Percentiles rank a stretch among this genome's conserved stretches.
Conservation (phyloP, 2,797 vertebrate species). For the Clarias platycephalus region DNA sequence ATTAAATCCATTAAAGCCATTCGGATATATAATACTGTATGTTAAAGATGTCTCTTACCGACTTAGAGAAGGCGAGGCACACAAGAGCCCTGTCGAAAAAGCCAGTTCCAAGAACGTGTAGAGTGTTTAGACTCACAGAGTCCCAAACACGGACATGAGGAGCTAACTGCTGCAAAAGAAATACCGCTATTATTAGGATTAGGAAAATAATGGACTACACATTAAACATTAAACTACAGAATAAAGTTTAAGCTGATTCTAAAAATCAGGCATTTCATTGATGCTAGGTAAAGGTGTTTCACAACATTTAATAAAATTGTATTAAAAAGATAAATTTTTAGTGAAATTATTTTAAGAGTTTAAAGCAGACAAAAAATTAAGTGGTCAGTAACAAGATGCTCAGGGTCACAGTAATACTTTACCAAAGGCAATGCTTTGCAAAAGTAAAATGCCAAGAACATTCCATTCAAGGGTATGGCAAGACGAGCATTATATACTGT, state of each 20-base stretch:
- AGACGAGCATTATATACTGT: not conserved
- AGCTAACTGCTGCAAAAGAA: conserved; percentile 79
- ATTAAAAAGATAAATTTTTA: not conserved
- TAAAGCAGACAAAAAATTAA: not conserved
- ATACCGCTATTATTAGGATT: too few species aligned
- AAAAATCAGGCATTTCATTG: not conserved
- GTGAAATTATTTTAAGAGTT: not conserved
- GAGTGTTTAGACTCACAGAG: conserved; percentile 92
- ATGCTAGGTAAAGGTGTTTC: not conserved
- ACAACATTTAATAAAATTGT: not conserved
- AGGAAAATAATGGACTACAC: not conserved
- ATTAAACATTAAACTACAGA: not conserved
- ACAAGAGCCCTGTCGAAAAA: conserved; percentile 94
- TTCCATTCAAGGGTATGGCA: not conserved
- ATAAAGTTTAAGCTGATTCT: not conserved
- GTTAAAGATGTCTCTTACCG: conserved; percentile 74
- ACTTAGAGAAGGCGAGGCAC: conserved; percentile 97
- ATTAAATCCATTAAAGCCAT: conserved; percentile 21
- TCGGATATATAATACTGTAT: not conserved
- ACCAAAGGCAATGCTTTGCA: not conserved
- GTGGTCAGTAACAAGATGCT: not conserved
- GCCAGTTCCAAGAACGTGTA: conserved; percentile 89
- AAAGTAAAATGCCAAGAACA: not conserved
- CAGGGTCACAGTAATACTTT: not conserved
- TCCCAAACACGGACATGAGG: conserved; percentile 98